phyloP scores from a whole-genome alignment of 1,140 invertebrate species.

The Nilaparvata lugens region DNA sequence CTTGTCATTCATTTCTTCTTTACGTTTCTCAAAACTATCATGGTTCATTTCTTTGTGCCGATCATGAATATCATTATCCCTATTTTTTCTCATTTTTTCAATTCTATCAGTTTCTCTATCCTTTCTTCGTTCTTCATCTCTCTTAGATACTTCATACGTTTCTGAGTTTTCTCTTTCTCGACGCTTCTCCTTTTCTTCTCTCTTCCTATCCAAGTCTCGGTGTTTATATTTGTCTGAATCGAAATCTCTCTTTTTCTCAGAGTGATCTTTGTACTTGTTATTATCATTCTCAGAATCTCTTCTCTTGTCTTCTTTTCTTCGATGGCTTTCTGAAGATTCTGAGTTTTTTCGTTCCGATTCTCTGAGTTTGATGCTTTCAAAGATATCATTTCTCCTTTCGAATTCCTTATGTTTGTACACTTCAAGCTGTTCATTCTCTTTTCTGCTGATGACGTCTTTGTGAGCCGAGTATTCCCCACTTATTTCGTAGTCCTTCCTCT shows the following conservation, averaged over 20 bases:
- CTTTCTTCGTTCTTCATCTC: conserved; percentile 7
- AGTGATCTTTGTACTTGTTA: conserved; percentile 12
- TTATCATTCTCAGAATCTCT: conserved; percentile 16
- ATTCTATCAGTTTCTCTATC: conserved; percentile 4
- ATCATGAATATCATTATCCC: conserved; percentile 6
- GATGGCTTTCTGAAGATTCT: conserved; percentile 32
- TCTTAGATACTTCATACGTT: neutral
- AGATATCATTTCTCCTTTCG: conserved; percentile 5
- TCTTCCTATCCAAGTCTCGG: neutral
- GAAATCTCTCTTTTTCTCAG: conserved; percentile 13
- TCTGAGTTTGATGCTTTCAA: conserved; percentile 16
- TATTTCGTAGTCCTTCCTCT: conserved; percentile 3
- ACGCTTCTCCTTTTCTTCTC: conserved; percentile 7
- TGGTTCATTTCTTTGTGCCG: neutral
- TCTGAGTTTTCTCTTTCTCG: conserved; percentile 2
- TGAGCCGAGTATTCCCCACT: conserved; percentile 11
- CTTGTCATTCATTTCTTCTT: conserved; percentile 8
- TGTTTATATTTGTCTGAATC: conserved; percentile 1
- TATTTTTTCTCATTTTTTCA: conserved; percentile 1
- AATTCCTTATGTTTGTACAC: conserved; percentile 12
- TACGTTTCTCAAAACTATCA: conserved; percentile 13
- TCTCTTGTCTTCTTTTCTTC: conserved; percentile 23
- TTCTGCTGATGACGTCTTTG: neutral
- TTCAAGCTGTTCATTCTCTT: neutral
- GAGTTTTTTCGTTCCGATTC: conserved; percentile 37